These are phyloP conservation scores for Pangasius krempfi DNA, from an alignment of 2,797 vertebrate genomes.

Conservation along the genomic window DNA sequence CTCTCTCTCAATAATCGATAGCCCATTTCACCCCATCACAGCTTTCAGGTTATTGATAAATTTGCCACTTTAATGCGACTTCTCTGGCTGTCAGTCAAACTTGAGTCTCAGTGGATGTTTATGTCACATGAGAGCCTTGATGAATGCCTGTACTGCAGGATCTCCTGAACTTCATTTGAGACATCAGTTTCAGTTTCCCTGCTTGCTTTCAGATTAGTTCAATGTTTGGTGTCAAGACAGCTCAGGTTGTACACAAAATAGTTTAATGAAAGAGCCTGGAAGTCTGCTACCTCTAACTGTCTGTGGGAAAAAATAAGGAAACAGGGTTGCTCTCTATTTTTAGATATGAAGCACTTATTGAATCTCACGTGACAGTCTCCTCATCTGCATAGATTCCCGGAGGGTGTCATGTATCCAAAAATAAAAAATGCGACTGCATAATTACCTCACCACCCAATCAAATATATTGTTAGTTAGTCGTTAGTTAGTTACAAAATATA, in stretches of 20 bases:
- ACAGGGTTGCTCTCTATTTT: not conserved
- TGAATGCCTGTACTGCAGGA: not conserved
- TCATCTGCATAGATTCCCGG: constrained; percentile 2
- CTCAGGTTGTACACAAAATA: not conserved
- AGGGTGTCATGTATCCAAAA: not conserved
- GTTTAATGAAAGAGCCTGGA: not conserved
- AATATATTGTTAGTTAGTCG: not conserved
- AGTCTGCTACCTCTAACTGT: not conserved
- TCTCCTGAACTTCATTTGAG: not conserved
- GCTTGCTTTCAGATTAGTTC: not conserved
- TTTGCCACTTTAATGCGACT: constrained; percentile 32
- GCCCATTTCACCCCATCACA: constrained; percentile 49
- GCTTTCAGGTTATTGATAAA: constrained; percentile 46
- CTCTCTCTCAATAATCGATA: constrained; percentile 45
- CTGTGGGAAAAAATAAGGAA: not conserved
- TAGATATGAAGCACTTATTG: not conserved
- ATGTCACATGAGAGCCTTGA: not conserved
- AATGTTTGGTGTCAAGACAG: not conserved
- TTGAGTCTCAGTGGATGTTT: not conserved
- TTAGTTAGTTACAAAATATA: not conserved
- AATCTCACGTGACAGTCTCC: not conserved
- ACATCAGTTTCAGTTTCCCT: not conserved
- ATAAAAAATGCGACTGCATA: not conserved
- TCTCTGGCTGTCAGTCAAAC: constrained; percentile 37
- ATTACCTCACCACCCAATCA: not conserved